These are phyloP conservation scores for Thaumatotibia leucotreta DNA, from an alignment of 1,140 invertebrate genomes.

Conservation along the genomic window DNA sequence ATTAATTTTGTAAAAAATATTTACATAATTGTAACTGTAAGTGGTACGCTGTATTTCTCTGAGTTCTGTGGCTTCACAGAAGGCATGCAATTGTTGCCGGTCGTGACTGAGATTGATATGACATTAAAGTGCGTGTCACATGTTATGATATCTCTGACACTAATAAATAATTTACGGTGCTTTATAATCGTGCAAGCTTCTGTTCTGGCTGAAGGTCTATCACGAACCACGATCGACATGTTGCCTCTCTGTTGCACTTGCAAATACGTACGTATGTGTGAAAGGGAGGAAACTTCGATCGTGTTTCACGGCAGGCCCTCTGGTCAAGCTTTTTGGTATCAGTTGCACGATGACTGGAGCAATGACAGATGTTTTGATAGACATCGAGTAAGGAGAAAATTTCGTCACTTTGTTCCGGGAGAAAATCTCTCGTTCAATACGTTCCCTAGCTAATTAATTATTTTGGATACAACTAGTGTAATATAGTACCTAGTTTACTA, in stretches of 20 bases:
- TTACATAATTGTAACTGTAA: background rate
- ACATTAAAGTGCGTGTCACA: conserved; percentile 22
- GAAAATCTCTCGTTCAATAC: too few relatives aligned
- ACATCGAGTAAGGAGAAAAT: too few relatives aligned
- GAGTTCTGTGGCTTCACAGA: background rate
- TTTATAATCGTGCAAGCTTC: conserved; percentile 2
- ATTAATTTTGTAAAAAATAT: background rate
- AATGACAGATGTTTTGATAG: background rate
- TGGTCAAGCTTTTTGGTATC: background rate
- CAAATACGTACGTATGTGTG: too few relatives aligned
- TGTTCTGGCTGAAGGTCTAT: background rate
- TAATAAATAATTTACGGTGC: conserved; percentile 16
- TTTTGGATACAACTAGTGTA: too few relatives aligned
- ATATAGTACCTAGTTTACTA: too few relatives aligned
- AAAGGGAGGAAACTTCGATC: too few relatives aligned
- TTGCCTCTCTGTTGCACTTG: too few relatives aligned
- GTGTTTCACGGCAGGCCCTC: too few relatives aligned
- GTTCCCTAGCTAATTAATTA: too few relatives aligned
- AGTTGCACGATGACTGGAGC: background rate
- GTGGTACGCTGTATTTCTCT: background rate
- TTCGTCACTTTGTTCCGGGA: too few relatives aligned
- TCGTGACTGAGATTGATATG: conserved; percentile 16
- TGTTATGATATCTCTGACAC: conserved; percentile 16
- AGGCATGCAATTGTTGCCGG: background rate
- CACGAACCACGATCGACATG: too few relatives aligned